These are phyloP conservation scores for Watsonalla binaria DNA, from an alignment of 2,888 invertebrate species.

Conservation along the genomic window DNA sequence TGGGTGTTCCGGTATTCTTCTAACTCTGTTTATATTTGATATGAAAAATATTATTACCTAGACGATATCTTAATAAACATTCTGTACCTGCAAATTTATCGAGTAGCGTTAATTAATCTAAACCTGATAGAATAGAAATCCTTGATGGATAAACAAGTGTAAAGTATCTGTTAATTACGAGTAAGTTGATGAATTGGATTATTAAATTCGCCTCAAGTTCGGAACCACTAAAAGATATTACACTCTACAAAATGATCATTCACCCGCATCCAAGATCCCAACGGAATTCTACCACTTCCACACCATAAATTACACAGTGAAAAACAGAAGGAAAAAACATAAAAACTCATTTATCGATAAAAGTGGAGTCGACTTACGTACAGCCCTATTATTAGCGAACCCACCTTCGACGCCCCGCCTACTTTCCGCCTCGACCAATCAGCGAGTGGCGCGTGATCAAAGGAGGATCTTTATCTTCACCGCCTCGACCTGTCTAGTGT, in stretches of 20 bases:
- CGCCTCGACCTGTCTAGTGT: slow-evolving; percentile 66
- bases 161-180: no score
- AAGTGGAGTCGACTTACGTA: slow-evolving; percentile 37
- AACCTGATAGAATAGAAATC: no score
- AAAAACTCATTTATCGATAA: slow-evolving; percentile 69
- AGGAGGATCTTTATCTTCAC: slow-evolving; percentile 42
- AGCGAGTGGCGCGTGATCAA: slow-evolving; percentile 27
- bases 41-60: no score
- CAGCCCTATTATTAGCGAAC: slow-evolving; percentile 49
- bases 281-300: slow-evolving; percentile 59
- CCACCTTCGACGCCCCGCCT: slow-evolving; percentile 59
- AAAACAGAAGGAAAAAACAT: slow-evolving; percentile 48
- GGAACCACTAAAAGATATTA: background rate
- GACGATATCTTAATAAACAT: no score
- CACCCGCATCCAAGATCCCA: slow-evolving; percentile 36
- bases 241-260: slow-evolving; percentile 26
- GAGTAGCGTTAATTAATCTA: no score
- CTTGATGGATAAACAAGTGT: no score
- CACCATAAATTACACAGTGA: slow-evolving; percentile 60
- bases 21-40: no score
- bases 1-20: no score
- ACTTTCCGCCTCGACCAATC: slow-evolving; percentile 49
- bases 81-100: no score
- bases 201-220: no score
- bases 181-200: no score